Percentiles rank a stretch among this genome's conserved stretches.
These are phyloP conservation scores for Dryomyza anilis DNA, from an alignment of 2,888 invertebrate genomes.

Conservation along the genomic window DNA sequence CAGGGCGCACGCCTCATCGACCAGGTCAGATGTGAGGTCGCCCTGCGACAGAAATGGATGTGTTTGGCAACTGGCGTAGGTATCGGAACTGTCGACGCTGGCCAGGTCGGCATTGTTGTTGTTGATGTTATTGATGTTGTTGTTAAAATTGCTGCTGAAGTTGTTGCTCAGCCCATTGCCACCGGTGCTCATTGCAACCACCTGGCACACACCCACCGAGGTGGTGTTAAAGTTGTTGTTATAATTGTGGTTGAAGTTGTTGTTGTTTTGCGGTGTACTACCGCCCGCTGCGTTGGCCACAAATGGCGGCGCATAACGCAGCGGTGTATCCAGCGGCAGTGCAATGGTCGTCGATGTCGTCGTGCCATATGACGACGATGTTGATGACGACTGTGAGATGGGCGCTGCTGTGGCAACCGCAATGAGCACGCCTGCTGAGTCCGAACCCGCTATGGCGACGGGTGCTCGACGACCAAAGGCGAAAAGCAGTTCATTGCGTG, in stretches of 20 bases:
- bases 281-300: slow-evolving; percentile 39
- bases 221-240: slow-evolving; percentile 58
- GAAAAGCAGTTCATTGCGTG: slow-evolving; percentile 38
- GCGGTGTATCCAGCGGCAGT: slow-evolving; percentile 55
- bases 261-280: slow-evolving; percentile 36
- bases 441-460: no score
- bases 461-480: slow-evolving; percentile 19
- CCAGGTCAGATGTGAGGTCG: slow-evolving; percentile 69
- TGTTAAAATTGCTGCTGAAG: slow-evolving; percentile 50
- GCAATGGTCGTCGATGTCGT: slow-evolving; percentile 59
- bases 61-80: slow-evolving; percentile 95
- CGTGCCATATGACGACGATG: slow-evolving; percentile 58
- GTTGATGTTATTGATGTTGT: slow-evolving; percentile 57
- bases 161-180: slow-evolving; percentile 44
- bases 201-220: slow-evolving; percentile 45
- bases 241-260: slow-evolving; percentile 57
- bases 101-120: slow-evolving; percentile 64
- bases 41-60: slow-evolving; percentile 91
- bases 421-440: slow-evolving; percentile 28
- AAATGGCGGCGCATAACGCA: slow-evolving; percentile 52
- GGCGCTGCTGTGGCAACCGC: slow-evolving; percentile 34
- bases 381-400: slow-evolving; percentile 53
- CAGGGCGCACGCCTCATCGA: slow-evolving; percentile 57
- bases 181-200: slow-evolving; percentile 39
- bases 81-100: slow-evolving; percentile 82